Evolutionary conservation across 2,113 vertebrate genomes (phyloP), one percentile per base, ranked within the genome.

Genomic region (Tiliqua scincoides): DNA sequence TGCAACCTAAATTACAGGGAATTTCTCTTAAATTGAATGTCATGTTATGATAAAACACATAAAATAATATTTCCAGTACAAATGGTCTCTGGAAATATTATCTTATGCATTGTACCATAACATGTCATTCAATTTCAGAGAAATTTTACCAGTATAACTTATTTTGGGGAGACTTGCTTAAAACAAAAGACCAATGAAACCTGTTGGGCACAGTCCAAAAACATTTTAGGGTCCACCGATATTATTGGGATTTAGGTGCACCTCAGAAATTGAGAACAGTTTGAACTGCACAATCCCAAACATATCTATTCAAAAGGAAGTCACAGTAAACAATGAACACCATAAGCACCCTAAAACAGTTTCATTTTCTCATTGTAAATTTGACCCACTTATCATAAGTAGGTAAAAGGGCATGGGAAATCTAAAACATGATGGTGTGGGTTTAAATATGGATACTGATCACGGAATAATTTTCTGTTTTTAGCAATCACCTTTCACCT

Each of bases 401-500:
- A 62, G 15, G 57, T 52, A 35, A 62, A 71, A 25, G 30, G 27
- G 20, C 52, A 79, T 27, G 35, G 43, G 43, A 14, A n/a, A 48
- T 12, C 7, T 57, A 32, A 72, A 79, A 25, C 30, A 71, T 27
- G 35, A 14, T 48, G 20, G 35, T 61, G 12, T 48, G 35, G 10
- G 43, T 25, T 65, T 83, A 63, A 73, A 40, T 79, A 37, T 18
- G 25, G 52, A 32, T 65, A 72, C 30, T 67, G 72, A 40, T 48
- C 17, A 79, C 40, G n/a, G 14, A 88, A 37, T 72, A 37, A 40
- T 12, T 21, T 23, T 54, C n/a, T 52, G 71, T 40, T 40, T 65
- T 73, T 86, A 86, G 78, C 40, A 12, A 20, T 91, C 80, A 93
- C 93, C 93, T 95, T 95, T 95, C 78, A 68, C 93, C 94, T 52